A percentile compares a stretch with the other conserved stretches of the same genome.
Conservation (phyloP, 1,140 invertebrate species). For the Calephelis nemesis region DNA sequence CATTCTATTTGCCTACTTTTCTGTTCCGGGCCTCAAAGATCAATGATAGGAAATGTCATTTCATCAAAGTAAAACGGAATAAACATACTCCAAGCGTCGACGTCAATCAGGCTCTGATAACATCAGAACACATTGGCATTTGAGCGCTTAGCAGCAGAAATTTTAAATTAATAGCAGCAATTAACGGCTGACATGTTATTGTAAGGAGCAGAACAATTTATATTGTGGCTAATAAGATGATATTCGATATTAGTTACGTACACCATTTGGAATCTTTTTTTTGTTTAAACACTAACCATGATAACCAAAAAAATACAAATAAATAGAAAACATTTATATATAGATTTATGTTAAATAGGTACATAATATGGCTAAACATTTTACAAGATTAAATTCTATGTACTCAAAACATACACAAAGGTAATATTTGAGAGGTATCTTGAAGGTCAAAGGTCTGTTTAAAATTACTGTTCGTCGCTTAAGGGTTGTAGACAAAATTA, state of each 20-base stretch:
- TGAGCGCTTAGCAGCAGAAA: background rate
- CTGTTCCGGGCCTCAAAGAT: background rate
- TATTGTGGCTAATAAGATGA: background rate
- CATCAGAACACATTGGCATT: conserved; percentile 5
- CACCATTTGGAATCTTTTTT: background rate
- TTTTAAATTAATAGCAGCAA: conserved; percentile 19
- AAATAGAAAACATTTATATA: no score
- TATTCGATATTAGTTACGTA: background rate
- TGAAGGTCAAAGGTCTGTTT: no score
- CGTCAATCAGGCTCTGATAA: conserved; percentile 7
- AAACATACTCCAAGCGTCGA: conserved; percentile 1
- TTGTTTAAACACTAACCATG: no score
- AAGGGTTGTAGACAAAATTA: no score
- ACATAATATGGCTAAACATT: no score
- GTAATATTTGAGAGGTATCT: no score
- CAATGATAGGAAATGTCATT: conserved; percentile 15
- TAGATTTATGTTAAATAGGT: no score
- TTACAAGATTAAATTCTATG: no score
- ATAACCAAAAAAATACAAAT: no score
- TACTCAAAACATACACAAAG: no score
- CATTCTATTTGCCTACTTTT: no score
- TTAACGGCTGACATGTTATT: conserved; percentile 10
- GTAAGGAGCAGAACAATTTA: background rate
- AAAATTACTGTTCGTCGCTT: no score
- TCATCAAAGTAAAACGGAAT: conserved; percentile 10